phyloP scores from a whole-genome alignment of 2,888 invertebrate species.

The Heterodera filipjevi region DNA sequence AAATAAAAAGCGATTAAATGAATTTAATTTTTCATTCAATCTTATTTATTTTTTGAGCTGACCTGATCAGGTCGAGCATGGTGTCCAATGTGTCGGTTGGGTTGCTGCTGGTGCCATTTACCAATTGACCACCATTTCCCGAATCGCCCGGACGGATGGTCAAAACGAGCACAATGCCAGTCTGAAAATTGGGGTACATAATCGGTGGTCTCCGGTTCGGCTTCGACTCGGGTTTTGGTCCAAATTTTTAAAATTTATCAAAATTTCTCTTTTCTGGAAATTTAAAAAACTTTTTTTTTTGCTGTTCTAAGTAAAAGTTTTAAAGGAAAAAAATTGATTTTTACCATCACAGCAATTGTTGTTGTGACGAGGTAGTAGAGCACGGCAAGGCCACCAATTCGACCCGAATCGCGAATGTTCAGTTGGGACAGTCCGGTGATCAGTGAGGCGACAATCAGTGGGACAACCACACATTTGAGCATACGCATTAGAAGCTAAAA shows the following conservation, averaged over 20 bases:
- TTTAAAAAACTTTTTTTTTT: no score
- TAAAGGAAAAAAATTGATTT: constrained; percentile 14
- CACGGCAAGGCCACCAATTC: constrained; percentile 73
- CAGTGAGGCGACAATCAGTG: constrained; percentile 74
- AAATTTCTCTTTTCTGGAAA: no score
- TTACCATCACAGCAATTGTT: constrained; percentile 72
- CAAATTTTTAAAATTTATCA: no score
- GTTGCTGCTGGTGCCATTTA: not conserved
- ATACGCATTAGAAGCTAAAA: constrained; percentile 72
- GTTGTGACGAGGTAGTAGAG: constrained; percentile 74
- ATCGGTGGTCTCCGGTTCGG: no score
- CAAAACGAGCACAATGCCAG: constrained; percentile 73
- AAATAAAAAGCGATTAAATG: no score
- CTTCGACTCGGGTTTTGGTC: no score
- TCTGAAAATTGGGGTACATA: constrained; percentile 43
- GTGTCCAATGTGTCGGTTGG: constrained; percentile 53
- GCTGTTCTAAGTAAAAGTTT: no score
- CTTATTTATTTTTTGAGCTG: constrained; percentile 71
- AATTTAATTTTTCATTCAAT: not conserved
- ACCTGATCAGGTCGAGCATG: constrained; percentile 73
- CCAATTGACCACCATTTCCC: constrained; percentile 49
- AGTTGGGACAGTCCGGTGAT: constrained; percentile 69
- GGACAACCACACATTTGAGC: constrained; percentile 75
- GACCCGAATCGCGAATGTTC: constrained; percentile 68
- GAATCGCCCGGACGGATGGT: constrained; percentile 74